phyloP scores from a whole-genome alignment of 2,888 invertebrate species.

The Cremastinae sp. region DNA sequence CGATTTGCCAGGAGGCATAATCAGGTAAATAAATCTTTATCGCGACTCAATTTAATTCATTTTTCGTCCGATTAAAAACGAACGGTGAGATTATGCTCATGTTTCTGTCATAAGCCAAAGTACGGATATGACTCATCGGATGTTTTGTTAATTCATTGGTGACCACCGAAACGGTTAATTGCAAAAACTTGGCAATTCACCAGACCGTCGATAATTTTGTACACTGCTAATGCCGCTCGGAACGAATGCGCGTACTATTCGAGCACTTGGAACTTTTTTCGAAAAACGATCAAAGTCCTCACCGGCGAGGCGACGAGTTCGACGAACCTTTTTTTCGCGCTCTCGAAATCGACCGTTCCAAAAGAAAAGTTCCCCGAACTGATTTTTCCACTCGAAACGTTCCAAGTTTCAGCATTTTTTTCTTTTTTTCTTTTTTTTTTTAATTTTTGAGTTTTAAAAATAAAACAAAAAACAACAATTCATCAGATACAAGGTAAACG shows the following conservation, averaged over 20 bases:
- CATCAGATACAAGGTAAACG: neutral
- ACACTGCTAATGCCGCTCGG: no score
- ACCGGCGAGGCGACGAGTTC: no score
- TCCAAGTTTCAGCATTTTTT: neutral
- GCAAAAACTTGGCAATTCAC: no score
- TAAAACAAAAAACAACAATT: neutral
- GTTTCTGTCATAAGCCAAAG: neutral
- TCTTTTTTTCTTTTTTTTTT: neutral
- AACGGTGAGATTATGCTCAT: neutral
- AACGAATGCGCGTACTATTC: no score
- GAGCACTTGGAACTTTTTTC: no score
- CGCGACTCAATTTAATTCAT: no score
- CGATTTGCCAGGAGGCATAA: no score
- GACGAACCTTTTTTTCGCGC: neutral
- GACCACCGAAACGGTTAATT: no score
- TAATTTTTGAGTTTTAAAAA: neutral
- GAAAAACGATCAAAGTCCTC: no score
- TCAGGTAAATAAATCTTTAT: no score
- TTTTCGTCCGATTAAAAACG: no score
- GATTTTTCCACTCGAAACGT: neutral
- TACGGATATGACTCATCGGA: constrained; percentile 1
- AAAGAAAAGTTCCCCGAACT: neutral
- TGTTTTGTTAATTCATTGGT: neutral
- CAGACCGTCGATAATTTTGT: no score
- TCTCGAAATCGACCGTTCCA: neutral